Evolutionary conservation across 2,888 invertebrate species (phyloP), one percentile per base, ranked within the genome.

Genomic region (Lepeophtheirus nordmannii): DNA sequence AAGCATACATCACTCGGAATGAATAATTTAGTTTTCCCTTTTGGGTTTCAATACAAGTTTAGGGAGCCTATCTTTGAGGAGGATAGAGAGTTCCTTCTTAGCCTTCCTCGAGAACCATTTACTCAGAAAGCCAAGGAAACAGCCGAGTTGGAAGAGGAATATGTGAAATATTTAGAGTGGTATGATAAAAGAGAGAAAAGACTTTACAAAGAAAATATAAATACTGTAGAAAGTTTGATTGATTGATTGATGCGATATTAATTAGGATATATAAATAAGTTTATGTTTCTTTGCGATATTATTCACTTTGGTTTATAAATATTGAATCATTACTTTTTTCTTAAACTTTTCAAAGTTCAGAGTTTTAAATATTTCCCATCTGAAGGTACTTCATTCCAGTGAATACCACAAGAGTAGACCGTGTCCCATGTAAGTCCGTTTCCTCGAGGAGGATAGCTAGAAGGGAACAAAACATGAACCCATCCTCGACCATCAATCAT

Each of bases 341-440:
- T n/a, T n/a, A n/a, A n/a, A n/a, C n/a, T n/a, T n/a, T n/a, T n/a
- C n/a, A n/a, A n/a, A 30, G 7, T 30, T 30, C 30, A 30, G 2
- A 30, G 30, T 30, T 30, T 30, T 5, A 30, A 30, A 30, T 30
- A 30, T 30, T 30, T 30, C 30, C 30, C 30, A 30, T 30, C 30
- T 7, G 53, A 17, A 14, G n/a, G 14, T 2, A 5, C 53, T 17
- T 17, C 53, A 17, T 63, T 56, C 63, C 63, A 63, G 7, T 8
- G 53, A 9, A 63, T 63, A 12, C 53, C 56, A 9, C 63, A 63
- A n/a, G 46, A 46, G 30, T 56, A 63, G 22, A 63, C 53, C 10
- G 63, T 56, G 53, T 63, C 63, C 53, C 53, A 63, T 56, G 41
- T 53, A 22, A 63, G 63, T 1, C 63, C 63, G 20, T 22, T 56